Base-by-base conservation (phyloP, 2,888 invertebrate genomes). In the Agrochola litura region DNA sequence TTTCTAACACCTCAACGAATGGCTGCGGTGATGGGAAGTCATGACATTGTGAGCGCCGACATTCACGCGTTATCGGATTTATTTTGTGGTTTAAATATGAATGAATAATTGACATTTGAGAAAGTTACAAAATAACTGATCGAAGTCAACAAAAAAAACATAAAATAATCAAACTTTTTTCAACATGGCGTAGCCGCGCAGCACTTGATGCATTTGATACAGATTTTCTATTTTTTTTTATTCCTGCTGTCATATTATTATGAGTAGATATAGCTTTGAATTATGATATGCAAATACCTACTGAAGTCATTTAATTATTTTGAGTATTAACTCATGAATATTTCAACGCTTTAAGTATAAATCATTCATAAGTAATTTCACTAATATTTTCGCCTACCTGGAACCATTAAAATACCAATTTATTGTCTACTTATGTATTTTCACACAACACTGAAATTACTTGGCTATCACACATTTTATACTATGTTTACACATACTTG, bases 1-100 rank as follows among this genome's bases (percentile, higher is more conserved):
- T 87, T 86, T 89, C 77, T 82, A 83, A 85, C 25, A 8, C 77
- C 60, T 75, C 70, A 80, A 83, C 75, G 73, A 79, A 89, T 87
- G 76, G 41, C 9, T 71, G 6, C 52, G 79, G 67, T 79, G 66
- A 73, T 63, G 60, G 70, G 61, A 74, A 80, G 63, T 76, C 52
- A 10, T 37, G 58, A 73, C 65, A 67, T 60, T 70, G 66, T 81
- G 79, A 69, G 75, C 84, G 83, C 78, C 79, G 19, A 46, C 79
- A 64, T 58, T 61, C 19, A 73, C 16, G 60, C 19, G 43, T 22
- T 72, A 63, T 71, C 25, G 37, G 41, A 54, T 8, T 19, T 41
- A 66, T 58, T 41, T n/a, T 60, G 25, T 67, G 14, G 16, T 41
- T n/a, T 58, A 30, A 8, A 25, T 58, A 22, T 46, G 19, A 54